Conservation (phyloP, 2,888 invertebrate species). For the Brachyptera risi region DNA sequence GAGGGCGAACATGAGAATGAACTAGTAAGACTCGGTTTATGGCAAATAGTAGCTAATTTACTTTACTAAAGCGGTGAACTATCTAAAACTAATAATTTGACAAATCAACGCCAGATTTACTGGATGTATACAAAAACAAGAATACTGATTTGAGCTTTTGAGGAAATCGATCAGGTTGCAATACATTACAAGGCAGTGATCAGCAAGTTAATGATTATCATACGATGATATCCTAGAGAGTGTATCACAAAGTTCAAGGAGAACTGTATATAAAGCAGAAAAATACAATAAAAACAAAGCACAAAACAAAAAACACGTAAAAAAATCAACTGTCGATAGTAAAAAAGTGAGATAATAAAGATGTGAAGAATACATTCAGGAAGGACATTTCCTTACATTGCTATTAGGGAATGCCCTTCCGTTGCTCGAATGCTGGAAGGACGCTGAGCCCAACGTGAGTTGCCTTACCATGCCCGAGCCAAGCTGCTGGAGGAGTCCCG, state of each 20-base stretch:
- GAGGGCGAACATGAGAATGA: too few relatives aligned
- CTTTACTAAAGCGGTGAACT: too few relatives aligned
- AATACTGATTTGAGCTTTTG: too few relatives aligned
- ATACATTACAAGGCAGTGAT: too few relatives aligned
- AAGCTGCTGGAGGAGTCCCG: conserved; percentile 79
- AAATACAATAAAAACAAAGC: background rate
- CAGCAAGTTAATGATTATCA: too few relatives aligned
- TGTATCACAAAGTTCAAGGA: background rate
- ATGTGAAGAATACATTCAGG: conserved; percentile 30
- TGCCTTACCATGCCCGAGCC: conserved; percentile 93
- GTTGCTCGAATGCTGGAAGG: conserved; percentile 45
- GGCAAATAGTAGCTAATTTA: too few relatives aligned
- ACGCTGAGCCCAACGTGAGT: conserved; percentile 60
- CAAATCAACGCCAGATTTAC: too few relatives aligned
- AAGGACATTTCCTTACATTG: conserved; percentile 47
- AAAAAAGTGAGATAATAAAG: conserved; percentile 7
- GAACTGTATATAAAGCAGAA: background rate
- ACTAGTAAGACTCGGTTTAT: too few relatives aligned
- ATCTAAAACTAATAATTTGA: too few relatives aligned
- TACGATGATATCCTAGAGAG: too few relatives aligned
- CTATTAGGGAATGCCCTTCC: conserved; percentile 52
- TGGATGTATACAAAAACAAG: too few relatives aligned
- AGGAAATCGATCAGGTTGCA: too few relatives aligned
- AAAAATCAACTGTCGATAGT: background rate
- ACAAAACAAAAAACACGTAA: background rate